Evolutionary conservation across 2,797 vertebrate genomes (phyloP).

Genomic region (Octomys mimax): DNA sequence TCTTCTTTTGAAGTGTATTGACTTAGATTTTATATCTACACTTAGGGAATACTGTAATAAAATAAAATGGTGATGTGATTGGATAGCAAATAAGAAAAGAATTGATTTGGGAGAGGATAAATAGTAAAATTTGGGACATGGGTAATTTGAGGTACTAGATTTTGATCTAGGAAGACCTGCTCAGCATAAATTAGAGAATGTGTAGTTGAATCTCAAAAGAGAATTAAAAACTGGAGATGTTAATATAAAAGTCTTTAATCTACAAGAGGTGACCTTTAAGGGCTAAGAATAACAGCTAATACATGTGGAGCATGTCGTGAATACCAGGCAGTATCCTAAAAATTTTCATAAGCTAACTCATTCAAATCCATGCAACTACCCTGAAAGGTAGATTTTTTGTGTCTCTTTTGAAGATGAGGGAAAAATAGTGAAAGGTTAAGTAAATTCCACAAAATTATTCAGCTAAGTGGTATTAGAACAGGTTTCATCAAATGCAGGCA

Average conservation of each 20-base stretch:
- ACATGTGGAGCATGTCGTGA: background rate
- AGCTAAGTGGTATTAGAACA: background rate
- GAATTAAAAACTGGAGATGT: slow-evolving; percentile 12
- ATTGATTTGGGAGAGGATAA: background rate
- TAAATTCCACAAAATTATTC: slow-evolving; percentile 31
- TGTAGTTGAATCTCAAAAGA: slow-evolving; percentile 23
- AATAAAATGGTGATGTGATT: background rate
- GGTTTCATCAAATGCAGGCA: background rate
- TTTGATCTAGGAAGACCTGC: slow-evolving; percentile 10
- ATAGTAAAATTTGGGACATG: background rate
- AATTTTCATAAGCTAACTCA: background rate
- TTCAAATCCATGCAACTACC: background rate
- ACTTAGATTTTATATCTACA: background rate
- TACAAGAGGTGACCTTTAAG: slow-evolving; percentile 3
- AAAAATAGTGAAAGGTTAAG: slow-evolving; percentile 11
- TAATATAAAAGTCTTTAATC: slow-evolving; percentile 31
- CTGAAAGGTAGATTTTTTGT: background rate
- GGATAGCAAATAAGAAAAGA: background rate
- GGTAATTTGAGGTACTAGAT: background rate
- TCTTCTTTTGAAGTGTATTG: background rate
- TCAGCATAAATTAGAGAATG: slow-evolving; percentile 17
- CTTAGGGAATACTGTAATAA: background rate
- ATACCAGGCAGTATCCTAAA: background rate
- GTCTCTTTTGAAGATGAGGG: background rate
- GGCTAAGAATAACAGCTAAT: background rate